A percentile compares a stretch with the other conserved stretches of the same genome.
Conservation (phyloP, 2,888 invertebrate genomes). For the Anticlea derivata region DNA sequence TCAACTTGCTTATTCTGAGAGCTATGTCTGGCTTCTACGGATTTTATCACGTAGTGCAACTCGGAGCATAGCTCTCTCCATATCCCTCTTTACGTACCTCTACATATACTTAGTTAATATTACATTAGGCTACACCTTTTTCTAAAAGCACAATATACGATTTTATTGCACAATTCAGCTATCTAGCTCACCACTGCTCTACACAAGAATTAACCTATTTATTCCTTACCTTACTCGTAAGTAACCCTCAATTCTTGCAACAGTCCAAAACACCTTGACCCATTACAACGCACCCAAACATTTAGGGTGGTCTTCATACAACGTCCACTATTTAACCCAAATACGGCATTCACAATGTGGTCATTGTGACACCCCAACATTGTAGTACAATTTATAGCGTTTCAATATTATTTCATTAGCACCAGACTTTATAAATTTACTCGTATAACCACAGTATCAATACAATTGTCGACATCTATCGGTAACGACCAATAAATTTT, state of each 20-base stretch:
- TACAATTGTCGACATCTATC: constrained; percentile 68
- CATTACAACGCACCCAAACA: constrained; percentile 51
- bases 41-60: too few relatives aligned
- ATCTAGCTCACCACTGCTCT: too few relatives aligned
- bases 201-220: too few relatives aligned
- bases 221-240: constrained; percentile 1
- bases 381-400: constrained; percentile 69
- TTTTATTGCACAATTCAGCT: neutral
- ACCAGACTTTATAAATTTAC: constrained; percentile 69
- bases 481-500: constrained; percentile 76
- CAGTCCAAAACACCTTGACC: constrained; percentile 41
- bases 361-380: constrained; percentile 64
- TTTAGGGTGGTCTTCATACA: constrained; percentile 68
- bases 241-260: constrained; percentile 12
- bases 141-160: neutral
- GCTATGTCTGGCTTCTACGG: too few relatives aligned
- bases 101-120: too few relatives aligned
- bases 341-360: constrained; percentile 59
- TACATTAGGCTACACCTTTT: neutral
- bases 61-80: too few relatives aligned
- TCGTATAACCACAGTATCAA: constrained; percentile 59
- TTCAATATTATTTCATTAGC: constrained; percentile 80
- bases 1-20: too few relatives aligned
- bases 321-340: constrained; percentile 67
- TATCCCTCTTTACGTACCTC: too few relatives aligned